Base-by-base conservation (phyloP, 1,140 invertebrate species). In the Frieseomelitta varia region DNA sequence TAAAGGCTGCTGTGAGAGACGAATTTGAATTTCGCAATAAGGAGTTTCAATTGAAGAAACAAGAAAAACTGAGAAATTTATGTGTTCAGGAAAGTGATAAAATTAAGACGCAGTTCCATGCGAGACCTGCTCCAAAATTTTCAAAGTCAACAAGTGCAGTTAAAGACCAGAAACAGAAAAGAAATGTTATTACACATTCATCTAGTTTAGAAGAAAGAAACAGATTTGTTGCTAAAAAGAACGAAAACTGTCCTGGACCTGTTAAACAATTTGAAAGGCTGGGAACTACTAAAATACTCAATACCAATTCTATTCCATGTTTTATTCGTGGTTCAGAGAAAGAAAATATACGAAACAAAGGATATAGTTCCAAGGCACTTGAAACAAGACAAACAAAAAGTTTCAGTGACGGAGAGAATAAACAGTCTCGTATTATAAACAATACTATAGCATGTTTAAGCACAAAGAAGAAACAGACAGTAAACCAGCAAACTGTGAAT, bases 181-280 rank as follows among this genome's bases (percentile, higher is more conserved):
- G 27, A 17, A 10, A 6, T 0, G 87, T 92, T 0, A 74, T 88
- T 1, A 74, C 88, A 0, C 82, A 90, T 47, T 95, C 96, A 17
- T 96, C 96, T 76, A 95, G 95, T 63, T 96, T 96, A 86, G 96
- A 96, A 68, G 81, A 94, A 19, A 91, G 95, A 1, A 92, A 96
- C 76, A 95, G 95, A 84, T 75, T 91, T 63, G 74, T 92, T 34
- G 78, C 93, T 1, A 93, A 94, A 19, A 95, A 94, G 71, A 96
- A 95, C 86, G 95, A 96, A 85, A 93, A 96, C 2, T 30, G 30
- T 30, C 30, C 30, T 30, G 30, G 30, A 81, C 93, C 95, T 75
- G 91, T 95, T 0, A 94, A 95, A 61, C 94, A 95, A 87, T 93
- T 95, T 83, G 84, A 94, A 0, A 88, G 94, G 8, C 91, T 94